A percentile compares a stretch with the other conserved stretches of the same genome.
These are phyloP conservation scores for Aphrophora alni DNA, from an alignment of 2,888 invertebrate genomes.

Conservation along the genomic window DNA sequence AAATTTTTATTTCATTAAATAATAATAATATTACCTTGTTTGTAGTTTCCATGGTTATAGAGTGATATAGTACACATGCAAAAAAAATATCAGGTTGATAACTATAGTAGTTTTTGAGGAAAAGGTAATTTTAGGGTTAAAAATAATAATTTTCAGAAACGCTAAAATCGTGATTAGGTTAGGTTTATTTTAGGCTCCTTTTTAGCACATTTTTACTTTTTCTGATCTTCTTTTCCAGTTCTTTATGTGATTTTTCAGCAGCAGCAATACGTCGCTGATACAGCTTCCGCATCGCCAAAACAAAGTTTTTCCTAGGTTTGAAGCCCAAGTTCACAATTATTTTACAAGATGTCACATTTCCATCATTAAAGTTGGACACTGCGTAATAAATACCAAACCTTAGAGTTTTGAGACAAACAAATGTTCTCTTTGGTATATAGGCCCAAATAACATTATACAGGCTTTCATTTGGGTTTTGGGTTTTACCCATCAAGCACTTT, in stretches of 20 bases:
- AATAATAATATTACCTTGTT: no score
- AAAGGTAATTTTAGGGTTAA: no score
- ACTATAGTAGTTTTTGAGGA: no score
- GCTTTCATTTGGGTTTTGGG: slow-evolving; percentile 30
- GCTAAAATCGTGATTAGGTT: no score
- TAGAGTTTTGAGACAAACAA: slow-evolving; percentile 32
- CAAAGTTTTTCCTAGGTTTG: slow-evolving; percentile 18
- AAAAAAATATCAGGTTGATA: no score
- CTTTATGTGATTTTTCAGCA: slow-evolving; percentile 12
- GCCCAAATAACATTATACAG: slow-evolving; percentile 30
- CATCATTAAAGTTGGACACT: slow-evolving; percentile 35
- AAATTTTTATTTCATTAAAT: no score
- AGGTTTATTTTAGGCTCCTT: background rate
- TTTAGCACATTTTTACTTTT: slow-evolving; percentile 20
- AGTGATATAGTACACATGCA: no score
- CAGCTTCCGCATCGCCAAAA: background rate
- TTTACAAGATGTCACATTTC: slow-evolving; percentile 19
- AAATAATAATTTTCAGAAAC: no score
- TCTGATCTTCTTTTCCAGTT: slow-evolving; percentile 20
- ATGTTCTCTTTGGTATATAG: slow-evolving; percentile 35
- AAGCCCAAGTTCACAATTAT: slow-evolving; percentile 14
- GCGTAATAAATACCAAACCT: slow-evolving; percentile 36
- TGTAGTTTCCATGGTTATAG: no score
- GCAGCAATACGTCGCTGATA: background rate
- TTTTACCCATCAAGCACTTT: slow-evolving; percentile 32